Conservation (phyloP, 2,888 invertebrate genomes). For the Strigamia transsilvanica region DNA sequence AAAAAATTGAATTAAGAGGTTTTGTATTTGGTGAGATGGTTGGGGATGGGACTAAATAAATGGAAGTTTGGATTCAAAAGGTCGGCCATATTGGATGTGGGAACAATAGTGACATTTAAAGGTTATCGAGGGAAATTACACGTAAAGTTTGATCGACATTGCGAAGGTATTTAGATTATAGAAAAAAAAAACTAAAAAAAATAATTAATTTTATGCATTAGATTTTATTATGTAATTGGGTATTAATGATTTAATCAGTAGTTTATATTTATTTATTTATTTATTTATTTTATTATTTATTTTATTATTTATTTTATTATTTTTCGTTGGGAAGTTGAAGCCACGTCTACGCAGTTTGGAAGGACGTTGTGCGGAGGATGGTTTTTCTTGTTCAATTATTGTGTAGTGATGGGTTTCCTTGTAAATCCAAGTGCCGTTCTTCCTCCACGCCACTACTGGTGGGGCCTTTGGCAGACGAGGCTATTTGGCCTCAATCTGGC, state of each 20-base stretch:
- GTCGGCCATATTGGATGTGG: neutral
- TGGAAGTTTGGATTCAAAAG: neutral
- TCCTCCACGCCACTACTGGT: neutral
- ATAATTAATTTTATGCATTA: too few species aligned
- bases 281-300: neutral
- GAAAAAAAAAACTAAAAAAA: too few species aligned
- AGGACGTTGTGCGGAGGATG: neutral
- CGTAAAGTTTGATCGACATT: too few species aligned
- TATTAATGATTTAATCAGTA: neutral
- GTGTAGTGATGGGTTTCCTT: conserved; percentile 35
- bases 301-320: neutral
- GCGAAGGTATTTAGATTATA: too few species aligned
- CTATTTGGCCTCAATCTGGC: conserved; percentile 38
- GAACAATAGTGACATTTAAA: neutral
- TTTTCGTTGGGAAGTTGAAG: neutral
- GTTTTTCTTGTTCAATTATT: conserved; percentile 31
- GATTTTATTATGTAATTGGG: neutral
- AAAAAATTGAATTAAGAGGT: conserved; percentile 13
- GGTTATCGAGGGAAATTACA: neutral
- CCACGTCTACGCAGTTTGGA: neutral
- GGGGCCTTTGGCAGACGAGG: conserved; percentile 9
- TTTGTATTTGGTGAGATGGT: neutral
- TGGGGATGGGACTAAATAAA: neutral
- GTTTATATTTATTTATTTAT: neutral
- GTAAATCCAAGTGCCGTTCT: conserved; percentile 28